Percentiles rank a stretch among this genome's conserved stretches.
phyloP scores from a whole-genome alignment of 2,797 vertebrate species.

The Botia kubotai region DNA sequence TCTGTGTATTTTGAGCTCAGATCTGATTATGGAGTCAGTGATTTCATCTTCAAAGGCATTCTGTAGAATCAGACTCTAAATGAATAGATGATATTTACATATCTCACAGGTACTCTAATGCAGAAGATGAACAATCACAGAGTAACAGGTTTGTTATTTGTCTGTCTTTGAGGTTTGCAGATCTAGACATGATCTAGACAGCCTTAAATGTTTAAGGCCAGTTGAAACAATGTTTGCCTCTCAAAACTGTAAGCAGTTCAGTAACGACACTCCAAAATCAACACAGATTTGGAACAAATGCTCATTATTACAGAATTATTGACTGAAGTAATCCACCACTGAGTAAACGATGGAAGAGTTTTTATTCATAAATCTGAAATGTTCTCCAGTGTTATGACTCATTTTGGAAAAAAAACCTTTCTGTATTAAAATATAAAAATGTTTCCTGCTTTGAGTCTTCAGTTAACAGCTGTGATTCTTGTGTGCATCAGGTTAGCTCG shows the following conservation, averaged over 20 bases:
- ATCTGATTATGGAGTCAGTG: no score
- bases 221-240: no score
- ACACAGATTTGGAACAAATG: not conserved
- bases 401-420: no score
- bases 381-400: no score
- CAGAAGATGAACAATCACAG: no score
- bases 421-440: no score
- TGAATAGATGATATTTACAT: not conserved
- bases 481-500: not conserved
- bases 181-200: no score
- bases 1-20: not conserved
- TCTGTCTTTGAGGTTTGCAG: not conserved
- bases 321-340: not conserved
- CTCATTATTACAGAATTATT: not conserved
- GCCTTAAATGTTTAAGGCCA: no score
- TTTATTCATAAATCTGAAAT: no score
- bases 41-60: constrained; percentile 30
- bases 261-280: not conserved
- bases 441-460: not conserved
- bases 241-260: not conserved
- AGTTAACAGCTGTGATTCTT: constrained; percentile 37
- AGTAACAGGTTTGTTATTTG: not conserved
- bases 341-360: no score
- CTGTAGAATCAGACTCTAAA: constrained; percentile 5
- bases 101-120: no score